Evolutionary conservation across 2,888 invertebrate species (phyloP).

Genomic region (Auanema sp.): DNA sequence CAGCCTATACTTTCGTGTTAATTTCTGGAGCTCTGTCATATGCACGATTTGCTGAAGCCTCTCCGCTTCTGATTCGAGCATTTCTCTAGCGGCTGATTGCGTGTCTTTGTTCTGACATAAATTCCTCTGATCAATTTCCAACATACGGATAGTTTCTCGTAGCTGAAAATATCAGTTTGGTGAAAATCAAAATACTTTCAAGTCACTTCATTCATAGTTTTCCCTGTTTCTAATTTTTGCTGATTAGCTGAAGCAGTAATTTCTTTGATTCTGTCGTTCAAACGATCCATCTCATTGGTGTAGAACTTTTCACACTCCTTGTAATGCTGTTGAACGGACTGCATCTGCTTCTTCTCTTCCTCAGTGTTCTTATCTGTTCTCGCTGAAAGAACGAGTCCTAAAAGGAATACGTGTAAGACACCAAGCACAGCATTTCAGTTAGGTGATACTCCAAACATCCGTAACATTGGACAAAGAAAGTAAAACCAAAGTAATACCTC

Average conservation of each 20-base stretch:
- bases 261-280: slow-evolving; percentile 56
- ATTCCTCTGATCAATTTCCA: slow-evolving; percentile 63
- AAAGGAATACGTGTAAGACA: background rate
- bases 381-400: slow-evolving; percentile 12
- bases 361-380: slow-evolving; percentile 49
- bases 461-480: slow-evolving; percentile 5
- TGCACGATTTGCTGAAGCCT: slow-evolving; percentile 59
- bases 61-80: slow-evolving; percentile 56
- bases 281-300: slow-evolving; percentile 54
- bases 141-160: slow-evolving; percentile 56
- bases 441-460: background rate
- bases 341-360: slow-evolving; percentile 52
- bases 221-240: slow-evolving; percentile 44
- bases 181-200: background rate
- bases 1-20: slow-evolving; percentile 62
- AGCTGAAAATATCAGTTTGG: slow-evolving; percentile 29
- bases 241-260: slow-evolving; percentile 39
- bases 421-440: background rate
- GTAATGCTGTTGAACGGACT: slow-evolving; percentile 57
- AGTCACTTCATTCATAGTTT: slow-evolving; percentile 37
- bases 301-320: slow-evolving; percentile 61
- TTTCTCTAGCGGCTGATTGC: slow-evolving; percentile 48
- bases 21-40: slow-evolving; percentile 59
- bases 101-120: slow-evolving; percentile 45
- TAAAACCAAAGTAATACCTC: slow-evolving; percentile 14